A percentile compares a stretch with the other conserved stretches of the same genome.
phyloP scores from a whole-genome alignment of 1,140 invertebrate genomes.

The Eulimnadia texana region DNA sequence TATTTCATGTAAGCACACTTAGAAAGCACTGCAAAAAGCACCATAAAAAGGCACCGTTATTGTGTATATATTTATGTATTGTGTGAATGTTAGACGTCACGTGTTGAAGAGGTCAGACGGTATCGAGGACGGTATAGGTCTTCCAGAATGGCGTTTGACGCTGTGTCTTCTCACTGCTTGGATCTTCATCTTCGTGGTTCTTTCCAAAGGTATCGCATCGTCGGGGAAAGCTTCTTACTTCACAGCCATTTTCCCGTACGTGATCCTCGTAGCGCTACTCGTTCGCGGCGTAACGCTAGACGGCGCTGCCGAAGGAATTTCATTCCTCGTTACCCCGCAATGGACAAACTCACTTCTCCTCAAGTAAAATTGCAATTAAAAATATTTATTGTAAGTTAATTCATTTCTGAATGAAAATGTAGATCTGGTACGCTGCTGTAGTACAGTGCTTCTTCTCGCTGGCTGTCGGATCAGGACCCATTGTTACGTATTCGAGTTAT shows the following conservation, averaged over 20 bases:
- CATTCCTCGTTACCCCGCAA: constrained; percentile 54
- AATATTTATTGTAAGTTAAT: too few relatives aligned
- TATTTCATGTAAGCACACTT: too few relatives aligned
- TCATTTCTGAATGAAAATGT: too few relatives aligned
- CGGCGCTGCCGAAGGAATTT: constrained; percentile 37
- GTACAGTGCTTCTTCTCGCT: constrained; percentile 40
- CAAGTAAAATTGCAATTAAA: too few relatives aligned
- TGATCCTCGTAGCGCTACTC: constrained; percentile 52
- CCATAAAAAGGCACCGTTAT: too few relatives aligned
- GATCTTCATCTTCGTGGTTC: constrained; percentile 56
- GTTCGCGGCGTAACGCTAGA: constrained; percentile 42
- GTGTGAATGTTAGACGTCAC: constrained; percentile 8
- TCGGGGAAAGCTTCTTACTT: constrained; percentile 71
- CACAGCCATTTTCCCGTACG: constrained; percentile 58
- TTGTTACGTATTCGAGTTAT: constrained; percentile 37
- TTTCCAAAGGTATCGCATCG: constrained; percentile 48
- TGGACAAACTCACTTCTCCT: constrained; percentile 49
- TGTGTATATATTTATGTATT: background rate
- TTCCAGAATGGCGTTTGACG: constrained; percentile 55
- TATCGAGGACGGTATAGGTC: constrained; percentile 11
- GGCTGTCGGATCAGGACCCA: constrained; percentile 35
- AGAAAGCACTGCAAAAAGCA: too few relatives aligned
- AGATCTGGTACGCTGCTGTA: constrained; percentile 35
- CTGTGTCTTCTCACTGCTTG: constrained; percentile 60
- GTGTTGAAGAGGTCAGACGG: background rate